These are phyloP conservation scores for Cryptotermes secundus DNA, from an alignment of 1,140 invertebrate genomes.

Conservation along the genomic window DNA sequence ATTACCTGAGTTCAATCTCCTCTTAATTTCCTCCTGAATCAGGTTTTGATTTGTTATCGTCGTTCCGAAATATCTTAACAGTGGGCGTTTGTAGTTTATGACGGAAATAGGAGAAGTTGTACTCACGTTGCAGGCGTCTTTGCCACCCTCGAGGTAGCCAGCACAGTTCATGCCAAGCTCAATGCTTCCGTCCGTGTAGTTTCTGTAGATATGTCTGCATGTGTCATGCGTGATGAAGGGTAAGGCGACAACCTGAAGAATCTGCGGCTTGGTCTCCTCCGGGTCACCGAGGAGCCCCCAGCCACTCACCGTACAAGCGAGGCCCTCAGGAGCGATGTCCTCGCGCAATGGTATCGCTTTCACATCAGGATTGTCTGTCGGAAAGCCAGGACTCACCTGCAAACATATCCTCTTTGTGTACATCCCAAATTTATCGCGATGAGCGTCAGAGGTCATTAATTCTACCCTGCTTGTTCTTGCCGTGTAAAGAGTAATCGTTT, in stretches of 20 bases:
- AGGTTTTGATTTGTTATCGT: too few relatives aligned
- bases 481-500: too few relatives aligned
- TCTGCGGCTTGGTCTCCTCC: neutral
- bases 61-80: too few relatives aligned
- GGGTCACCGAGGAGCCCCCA: slow-evolving; percentile 51
- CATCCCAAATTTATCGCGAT: too few relatives aligned
- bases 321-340: slow-evolving; percentile 41
- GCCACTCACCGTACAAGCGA: slow-evolving; percentile 50
- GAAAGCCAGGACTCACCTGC: slow-evolving; percentile 36
- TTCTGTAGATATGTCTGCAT: neutral
- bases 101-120: too few relatives aligned
- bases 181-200: neutral
- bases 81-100: too few relatives aligned
- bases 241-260: neutral
- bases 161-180: neutral
- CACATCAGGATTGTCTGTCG: slow-evolving; percentile 39
- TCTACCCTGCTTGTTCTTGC: too few relatives aligned
- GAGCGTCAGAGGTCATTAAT: too few relatives aligned
- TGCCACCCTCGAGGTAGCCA: neutral
- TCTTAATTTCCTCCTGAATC: too few relatives aligned
- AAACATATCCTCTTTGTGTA: too few relatives aligned
- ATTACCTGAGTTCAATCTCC: too few relatives aligned
- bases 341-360: slow-evolving; percentile 40
- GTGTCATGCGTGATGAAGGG: neutral
- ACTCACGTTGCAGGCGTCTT: neutral